Base-by-base conservation (phyloP, 2,888 invertebrate genomes). In the Drosophila conformis region DNA sequence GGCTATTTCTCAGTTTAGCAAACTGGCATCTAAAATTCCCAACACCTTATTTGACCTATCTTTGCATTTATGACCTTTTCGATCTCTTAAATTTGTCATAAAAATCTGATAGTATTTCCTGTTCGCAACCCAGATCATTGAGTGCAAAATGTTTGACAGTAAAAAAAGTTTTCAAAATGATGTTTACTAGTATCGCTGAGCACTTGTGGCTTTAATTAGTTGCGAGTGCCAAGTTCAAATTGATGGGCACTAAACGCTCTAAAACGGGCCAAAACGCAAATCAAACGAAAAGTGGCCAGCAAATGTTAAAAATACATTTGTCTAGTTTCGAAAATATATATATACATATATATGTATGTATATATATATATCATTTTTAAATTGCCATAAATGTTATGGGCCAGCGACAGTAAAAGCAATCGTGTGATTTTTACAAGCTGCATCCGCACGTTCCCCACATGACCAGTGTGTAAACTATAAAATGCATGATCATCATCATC, bases 251-350 rank as follows among this genome's bases (percentile, higher is more conserved):
- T 76, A 69, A 80, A 73, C 56, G 63, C 35, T 56, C 7, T 51
- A 10, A 48, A 68, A 63, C 31, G 31, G 59, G 31, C 42, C 40
- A 74, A 59, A 62, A 61, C 53, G 48, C 57, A 73, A 73, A 69
- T 74, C 66, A 52, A 46, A 67, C 53, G 27, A 46, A 69, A 73
- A 59, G 58, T 63, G 52, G 36, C 57, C 59, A 57, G 56, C 58
- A 73, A 72, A 74, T 81, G 69, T 84, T 27, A 72, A 84, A 84
- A 82, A 87, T 82, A 82, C 67, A 78, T 78, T 84, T 62, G 73
- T 79, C 72, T 84, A 73, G 69, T 68, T 78, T 62, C 29, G 57
- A 63, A 74, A 74, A 82, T 83, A 73, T 57, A 8, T 64, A n/a
- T 4, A 40, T 4, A n/a, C 0, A 11, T 21, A 40, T 5, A 40